Conservation (phyloP, 2,113 vertebrate species). For the Solea solea region DNA sequence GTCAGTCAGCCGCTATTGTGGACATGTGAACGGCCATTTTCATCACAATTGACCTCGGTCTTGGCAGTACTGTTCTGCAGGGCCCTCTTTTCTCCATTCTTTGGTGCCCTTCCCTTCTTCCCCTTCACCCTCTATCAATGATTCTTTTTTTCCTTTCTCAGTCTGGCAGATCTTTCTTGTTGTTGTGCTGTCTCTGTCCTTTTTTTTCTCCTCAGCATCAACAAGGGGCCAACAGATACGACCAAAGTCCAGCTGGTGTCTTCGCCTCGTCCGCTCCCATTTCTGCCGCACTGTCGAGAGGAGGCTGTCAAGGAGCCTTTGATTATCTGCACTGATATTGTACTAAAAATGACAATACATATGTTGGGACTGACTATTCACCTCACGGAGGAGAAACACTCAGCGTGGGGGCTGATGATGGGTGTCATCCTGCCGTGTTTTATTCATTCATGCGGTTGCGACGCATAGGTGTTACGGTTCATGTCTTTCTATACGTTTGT, state of each 20-base stretch:
- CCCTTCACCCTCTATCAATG: conserved; percentile 56
- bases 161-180: conserved; percentile 51
- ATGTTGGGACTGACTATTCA: conserved; percentile 42
- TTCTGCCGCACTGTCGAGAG: conserved; percentile 7
- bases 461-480: conserved; percentile 29
- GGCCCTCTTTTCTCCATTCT: conserved; percentile 62
- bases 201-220: conserved; percentile 9
- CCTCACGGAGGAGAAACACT: conserved; percentile 24
- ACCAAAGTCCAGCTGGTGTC: conserved; percentile 29
- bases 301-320: conserved; percentile 35
- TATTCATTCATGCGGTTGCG: conserved; percentile 46
- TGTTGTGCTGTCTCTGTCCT: conserved; percentile 30
- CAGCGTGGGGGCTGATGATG: conserved; percentile 19
- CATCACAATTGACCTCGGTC: conserved; percentile 79
- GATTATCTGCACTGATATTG: conserved; percentile 52
- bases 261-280: conserved; percentile 10
- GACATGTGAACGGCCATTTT: conserved; percentile 79
- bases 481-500: conserved; percentile 29
- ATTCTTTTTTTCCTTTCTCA: conserved; percentile 31
- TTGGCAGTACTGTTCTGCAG: conserved; percentile 72
- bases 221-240: conserved; percentile 49
- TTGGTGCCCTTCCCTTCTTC: conserved; percentile 49
- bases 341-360: conserved; percentile 44
- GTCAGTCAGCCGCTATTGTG: conserved; percentile 78
- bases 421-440: conserved; percentile 48